These are phyloP conservation scores for Gnathonemus echidnorhynchus DNA, from an alignment of 2,113 vertebrate species.

Conservation along the genomic window DNA sequence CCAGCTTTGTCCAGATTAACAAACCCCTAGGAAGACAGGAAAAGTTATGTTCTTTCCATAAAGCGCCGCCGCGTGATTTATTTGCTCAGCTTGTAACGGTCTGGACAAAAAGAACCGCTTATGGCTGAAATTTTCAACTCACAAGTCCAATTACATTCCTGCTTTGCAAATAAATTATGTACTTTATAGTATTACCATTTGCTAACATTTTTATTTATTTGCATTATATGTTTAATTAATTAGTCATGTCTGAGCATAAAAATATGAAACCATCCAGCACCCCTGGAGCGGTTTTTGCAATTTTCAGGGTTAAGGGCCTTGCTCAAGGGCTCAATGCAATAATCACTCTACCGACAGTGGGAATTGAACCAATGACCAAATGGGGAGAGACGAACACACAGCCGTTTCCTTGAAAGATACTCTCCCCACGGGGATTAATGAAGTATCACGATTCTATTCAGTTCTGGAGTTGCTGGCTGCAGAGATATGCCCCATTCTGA, in stretches of 20 bases:
- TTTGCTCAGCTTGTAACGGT: not conserved
- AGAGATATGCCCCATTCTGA: conserved; percentile 14
- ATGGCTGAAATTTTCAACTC: not conserved
- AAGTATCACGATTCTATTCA: not conserved
- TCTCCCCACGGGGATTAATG: not conserved
- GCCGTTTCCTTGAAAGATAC: not conserved
- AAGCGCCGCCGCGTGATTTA: not conserved
- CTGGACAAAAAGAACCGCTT: not conserved
- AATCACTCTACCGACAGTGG: not conserved
- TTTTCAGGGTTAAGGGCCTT: not conserved
- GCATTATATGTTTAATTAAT: not conserved
- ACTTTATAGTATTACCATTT: not conserved
- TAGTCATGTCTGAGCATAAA: not conserved
- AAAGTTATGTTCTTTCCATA: not conserved
- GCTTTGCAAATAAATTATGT: not conserved
- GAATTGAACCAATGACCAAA: not conserved
- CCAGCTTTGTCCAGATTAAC: conserved; percentile 22
- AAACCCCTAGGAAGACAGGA: not conserved
- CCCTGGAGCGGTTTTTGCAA: not conserved
- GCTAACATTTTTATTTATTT: not conserved
- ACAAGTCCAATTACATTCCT: not conserved
- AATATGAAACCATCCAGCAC: not conserved
- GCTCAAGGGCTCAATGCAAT: not conserved
- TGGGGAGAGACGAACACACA: not conserved
- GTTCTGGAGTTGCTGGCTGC: not conserved